phyloP scores from a whole-genome alignment of 2,797 vertebrate species.

The Enoplosus armatus region DNA sequence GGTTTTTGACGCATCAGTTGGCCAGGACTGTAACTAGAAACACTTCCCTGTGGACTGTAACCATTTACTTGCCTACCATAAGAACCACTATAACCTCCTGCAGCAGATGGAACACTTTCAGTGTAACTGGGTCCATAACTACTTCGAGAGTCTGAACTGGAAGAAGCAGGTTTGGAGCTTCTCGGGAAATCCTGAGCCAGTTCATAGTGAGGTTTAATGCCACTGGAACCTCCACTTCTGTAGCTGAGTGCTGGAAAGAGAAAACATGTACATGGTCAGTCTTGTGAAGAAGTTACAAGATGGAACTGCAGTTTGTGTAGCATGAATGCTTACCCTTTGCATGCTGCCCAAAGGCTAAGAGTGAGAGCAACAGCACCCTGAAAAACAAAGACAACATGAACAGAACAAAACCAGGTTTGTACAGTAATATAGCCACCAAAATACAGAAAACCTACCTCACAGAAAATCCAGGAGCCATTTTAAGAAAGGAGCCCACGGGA shows the following conservation, averaged over 20 bases:
- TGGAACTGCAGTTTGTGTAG: neutral
- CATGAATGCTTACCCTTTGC: constrained; percentile 9
- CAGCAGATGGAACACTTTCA: neutral
- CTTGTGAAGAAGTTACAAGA: rapidly evolving
- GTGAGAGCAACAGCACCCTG: constrained; percentile 50
- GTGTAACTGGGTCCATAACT: neutral
- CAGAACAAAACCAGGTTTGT: rapidly evolving
- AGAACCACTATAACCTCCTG: neutral
- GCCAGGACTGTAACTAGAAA: constrained; percentile 15
- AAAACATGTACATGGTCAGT: neutral
- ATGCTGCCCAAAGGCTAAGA: constrained; percentile 8
- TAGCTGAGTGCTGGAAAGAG: neutral
- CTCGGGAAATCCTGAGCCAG: no score
- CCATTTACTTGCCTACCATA: neutral
- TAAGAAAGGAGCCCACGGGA: rapidly evolving
- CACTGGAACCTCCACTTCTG: constrained; percentile 5
- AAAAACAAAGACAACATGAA: neutral
- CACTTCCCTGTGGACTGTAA: constrained; percentile 31
- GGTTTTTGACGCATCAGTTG: neutral
- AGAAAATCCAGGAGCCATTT: constrained; percentile 40
- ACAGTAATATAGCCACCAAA: rapidly evolving
- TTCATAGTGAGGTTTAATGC: neutral
- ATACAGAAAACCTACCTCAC: constrained; percentile 11
- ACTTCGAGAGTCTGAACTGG: neutral
- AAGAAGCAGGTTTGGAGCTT: rapidly evolving